Evolutionary conservation across 2,113 vertebrate genomes (phyloP), one percentile per base, ranked within the genome.

Genomic region (Clupea harengus): DNA sequence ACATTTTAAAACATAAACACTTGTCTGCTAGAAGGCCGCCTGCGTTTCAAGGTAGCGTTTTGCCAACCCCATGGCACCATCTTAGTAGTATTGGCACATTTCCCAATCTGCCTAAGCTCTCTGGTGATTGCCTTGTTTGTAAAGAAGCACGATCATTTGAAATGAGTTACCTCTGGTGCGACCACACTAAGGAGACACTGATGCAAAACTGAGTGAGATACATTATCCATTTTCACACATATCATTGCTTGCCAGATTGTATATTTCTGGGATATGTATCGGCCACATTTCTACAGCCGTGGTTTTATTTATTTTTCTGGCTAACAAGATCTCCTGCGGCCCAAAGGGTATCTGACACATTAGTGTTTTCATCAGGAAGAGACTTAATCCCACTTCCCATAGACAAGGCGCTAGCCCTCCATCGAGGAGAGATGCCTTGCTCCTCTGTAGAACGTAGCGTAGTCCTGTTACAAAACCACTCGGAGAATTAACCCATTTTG

Each of bases 101-200:
- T 78, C 72, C 72, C 72, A 78, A 78, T 78, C 64, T 28, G 9
- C 64, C n/a, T 28, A 2, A 25, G 57, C 57, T 64, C 64, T 72
- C 64, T 28, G 64, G n/a, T 72, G 64, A 72, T 32, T 72, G 64
- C 25, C 64, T 8, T 32, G 64, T 72, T 72, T 72, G 64, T 32
- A 72, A 72, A 72, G 49, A 47, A 84, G 85, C 25, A 82, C 87
- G 52, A 11, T 89, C 90, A 85, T 88, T 87, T 84, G 81, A 80
- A 78, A 78, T 39, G 5, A 13, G 3, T 78, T 32, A 39, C 13
- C 32, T 13, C 13, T 15, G 72, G 9, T 13, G 13, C 11, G 39
- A 32, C 28, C 72, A 11, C 28, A 72, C 28, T 60, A 60, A 22
- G 18, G 54, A 78, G 25, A 32, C 64, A 72, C 4, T 32, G 8